Evolutionary conservation across 2,797 vertebrate species (phyloP).

Genomic region (Lemur catta): DNA sequence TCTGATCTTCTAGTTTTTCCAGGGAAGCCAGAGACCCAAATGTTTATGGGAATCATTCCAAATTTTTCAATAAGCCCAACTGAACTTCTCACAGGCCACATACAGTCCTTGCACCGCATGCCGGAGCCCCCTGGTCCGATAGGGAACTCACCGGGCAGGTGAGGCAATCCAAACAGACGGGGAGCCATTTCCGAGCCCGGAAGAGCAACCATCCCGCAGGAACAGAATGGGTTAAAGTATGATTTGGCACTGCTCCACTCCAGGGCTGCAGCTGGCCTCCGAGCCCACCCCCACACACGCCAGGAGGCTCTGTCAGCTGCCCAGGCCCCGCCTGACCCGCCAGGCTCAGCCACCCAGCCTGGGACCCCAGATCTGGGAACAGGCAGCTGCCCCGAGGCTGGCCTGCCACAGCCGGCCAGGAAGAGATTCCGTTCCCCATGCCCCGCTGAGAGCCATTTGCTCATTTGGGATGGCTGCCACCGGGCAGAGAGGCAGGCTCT

Average conservation of each 20-base stretch:
- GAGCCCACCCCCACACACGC: neutral
- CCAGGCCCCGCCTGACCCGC: neutral
- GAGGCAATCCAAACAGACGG: neutral
- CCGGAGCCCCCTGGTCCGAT: neutral
- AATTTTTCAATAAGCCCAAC: neutral
- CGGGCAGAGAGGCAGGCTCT: neutral
- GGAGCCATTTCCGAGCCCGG: neutral
- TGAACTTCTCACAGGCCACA: neutral
- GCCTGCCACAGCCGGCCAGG: neutral
- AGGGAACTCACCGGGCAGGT: neutral
- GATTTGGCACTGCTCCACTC: neutral
- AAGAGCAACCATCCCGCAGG: rapidly evolving
- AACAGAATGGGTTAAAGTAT: conserved; percentile 36
- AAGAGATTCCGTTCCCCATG: neutral
- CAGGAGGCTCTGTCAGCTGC: conserved; percentile 59
- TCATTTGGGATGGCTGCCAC: conserved; percentile 27
- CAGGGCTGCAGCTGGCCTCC: conserved; percentile 62
- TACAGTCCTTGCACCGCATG: rapidly evolving
- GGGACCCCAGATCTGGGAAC: conserved; percentile 47
- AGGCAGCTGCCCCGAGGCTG: conserved; percentile 52
- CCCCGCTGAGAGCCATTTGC: conserved; percentile 44
- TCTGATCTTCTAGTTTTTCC: neutral
- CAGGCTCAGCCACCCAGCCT: conserved; percentile 42
- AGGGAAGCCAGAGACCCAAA: neutral
- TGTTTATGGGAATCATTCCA: neutral